Evolutionary conservation across 1,140 invertebrate species (phyloP).

Genomic region (Protaetia brevitarsis): DNA sequence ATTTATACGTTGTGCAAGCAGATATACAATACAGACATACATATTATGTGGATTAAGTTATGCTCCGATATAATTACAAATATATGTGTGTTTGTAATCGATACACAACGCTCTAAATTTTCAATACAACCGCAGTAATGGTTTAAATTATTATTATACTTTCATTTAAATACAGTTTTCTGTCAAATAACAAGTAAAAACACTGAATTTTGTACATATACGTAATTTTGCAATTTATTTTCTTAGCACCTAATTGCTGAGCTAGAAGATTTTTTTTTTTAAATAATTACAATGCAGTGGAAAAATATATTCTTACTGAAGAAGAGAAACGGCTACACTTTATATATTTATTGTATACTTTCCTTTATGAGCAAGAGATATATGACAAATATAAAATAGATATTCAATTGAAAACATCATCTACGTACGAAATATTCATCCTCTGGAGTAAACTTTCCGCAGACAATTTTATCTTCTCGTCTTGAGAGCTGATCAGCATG

Average conservation of each 20-base stretch:
- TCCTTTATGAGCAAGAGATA: conserved; percentile 13
- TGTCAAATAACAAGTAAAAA: too few relatives aligned
- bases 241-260: background rate
- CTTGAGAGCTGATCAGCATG: conserved; percentile 49
- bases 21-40: too few relatives aligned
- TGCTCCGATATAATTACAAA: too few relatives aligned
- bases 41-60: too few relatives aligned
- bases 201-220: too few relatives aligned
- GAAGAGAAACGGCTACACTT: conserved; percentile 17
- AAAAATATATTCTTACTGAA: conserved; percentile 19
- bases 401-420: conserved; percentile 29
- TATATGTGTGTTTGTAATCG: too few relatives aligned
- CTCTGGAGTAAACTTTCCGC: conserved; percentile 50
- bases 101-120: too few relatives aligned
- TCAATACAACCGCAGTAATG: too few relatives aligned
- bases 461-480: conserved; percentile 52
- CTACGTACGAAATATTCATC: conserved; percentile 47
- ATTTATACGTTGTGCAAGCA: too few relatives aligned
- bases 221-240: background rate
- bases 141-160: too few relatives aligned
- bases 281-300: conserved; percentile 12
- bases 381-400: background rate
- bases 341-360: conserved; percentile 24
- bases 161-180: too few relatives aligned
- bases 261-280: background rate